Evolutionary conservation across 35 echinoderm and acorn worm genomes (phyloP).

Genomic region (Acanthaster planci): DNA sequence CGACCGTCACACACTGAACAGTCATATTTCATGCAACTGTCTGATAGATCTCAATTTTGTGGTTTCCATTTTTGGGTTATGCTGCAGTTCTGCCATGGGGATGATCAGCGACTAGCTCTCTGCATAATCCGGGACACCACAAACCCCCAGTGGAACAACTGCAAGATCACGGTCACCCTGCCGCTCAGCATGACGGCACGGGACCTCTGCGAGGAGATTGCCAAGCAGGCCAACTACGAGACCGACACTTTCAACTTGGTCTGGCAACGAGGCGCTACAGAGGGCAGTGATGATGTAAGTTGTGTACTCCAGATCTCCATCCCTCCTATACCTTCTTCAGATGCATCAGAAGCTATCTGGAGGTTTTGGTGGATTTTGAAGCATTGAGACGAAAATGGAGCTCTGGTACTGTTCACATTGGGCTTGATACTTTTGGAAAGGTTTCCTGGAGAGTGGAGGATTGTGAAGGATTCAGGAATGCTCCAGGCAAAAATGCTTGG

Average conservation of each 20-base stretch:
- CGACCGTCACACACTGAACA: background rate
- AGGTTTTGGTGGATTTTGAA: no score
- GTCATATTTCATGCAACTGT: background rate
- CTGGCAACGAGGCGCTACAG: slow-evolving; percentile 71
- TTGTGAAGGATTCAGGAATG: no score
- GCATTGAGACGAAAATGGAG: no score
- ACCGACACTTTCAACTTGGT: slow-evolving; percentile 66
- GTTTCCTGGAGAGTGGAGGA: no score
- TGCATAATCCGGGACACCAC: slow-evolving; percentile 86
- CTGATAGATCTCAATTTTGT: background rate
- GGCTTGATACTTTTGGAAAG: no score
- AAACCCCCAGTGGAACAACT: slow-evolving; percentile 76
- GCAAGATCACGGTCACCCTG: slow-evolving; percentile 79
- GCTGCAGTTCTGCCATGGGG: slow-evolving; percentile 29
- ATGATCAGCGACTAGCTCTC: slow-evolving; percentile 47
- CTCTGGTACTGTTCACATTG: no score
- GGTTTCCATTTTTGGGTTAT: background rate
- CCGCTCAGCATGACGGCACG: slow-evolving; percentile 24
- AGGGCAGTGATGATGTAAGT: slow-evolving; percentile 67
- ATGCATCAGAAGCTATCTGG: no score
- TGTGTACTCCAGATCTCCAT: no score
- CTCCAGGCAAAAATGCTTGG: no score
- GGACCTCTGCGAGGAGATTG: slow-evolving; percentile 72
- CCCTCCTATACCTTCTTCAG: no score
- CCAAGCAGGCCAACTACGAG: slow-evolving; percentile 81